phyloP scores from a whole-genome alignment of 2,797 vertebrate species.

The Lagorchestes hirsutus region DNA sequence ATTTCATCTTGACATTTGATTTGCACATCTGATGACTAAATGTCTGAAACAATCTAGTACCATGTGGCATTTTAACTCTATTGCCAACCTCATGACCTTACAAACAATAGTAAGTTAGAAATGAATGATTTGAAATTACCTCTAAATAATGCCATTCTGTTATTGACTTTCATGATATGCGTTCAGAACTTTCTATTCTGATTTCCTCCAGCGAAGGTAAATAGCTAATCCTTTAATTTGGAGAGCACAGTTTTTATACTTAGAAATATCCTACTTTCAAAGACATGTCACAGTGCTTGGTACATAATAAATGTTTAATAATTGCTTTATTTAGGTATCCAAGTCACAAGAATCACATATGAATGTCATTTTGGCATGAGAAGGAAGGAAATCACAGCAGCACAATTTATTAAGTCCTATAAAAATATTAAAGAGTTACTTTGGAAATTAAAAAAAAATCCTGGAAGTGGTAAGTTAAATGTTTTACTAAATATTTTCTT shows the following conservation, averaged over 20 bases:
- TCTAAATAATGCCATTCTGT: neutral
- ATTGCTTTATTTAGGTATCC: neutral
- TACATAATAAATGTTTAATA: neutral
- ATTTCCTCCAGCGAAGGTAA: neutral
- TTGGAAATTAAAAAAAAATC: neutral
- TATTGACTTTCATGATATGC: neutral
- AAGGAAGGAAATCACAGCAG: neutral
- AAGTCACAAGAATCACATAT: neutral
- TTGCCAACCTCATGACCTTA: neutral
- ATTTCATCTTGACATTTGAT: neutral
- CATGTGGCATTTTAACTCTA: neutral
- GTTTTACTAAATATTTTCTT: neutral
- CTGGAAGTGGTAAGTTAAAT: neutral
- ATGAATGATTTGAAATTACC: neutral
- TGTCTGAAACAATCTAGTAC: neutral
- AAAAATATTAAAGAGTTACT: neutral
- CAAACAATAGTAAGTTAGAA: neutral
- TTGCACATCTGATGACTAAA: neutral
- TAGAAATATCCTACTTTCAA: neutral
- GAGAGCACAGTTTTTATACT: neutral
- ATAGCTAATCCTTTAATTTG: neutral
- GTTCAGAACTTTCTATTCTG: neutral
- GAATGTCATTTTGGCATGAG: slow-evolving; percentile 3
- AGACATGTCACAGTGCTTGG: neutral
- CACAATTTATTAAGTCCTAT: neutral